Base-by-base conservation (phyloP, 2,113 vertebrate genomes). In the Cheilinus undulatus region DNA sequence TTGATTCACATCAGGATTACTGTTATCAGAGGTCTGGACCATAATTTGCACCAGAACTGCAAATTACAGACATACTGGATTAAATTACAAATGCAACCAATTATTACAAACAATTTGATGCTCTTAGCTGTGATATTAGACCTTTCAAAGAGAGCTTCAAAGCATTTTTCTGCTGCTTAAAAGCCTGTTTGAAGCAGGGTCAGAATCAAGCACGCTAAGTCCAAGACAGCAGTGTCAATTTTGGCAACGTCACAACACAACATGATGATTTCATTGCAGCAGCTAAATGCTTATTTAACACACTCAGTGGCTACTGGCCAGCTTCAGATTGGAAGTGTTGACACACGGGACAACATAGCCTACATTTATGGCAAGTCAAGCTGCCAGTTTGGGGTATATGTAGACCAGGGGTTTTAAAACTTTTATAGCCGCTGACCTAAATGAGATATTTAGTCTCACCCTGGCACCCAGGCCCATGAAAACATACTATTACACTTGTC, bases 381-480 rank as follows among this genome's bases (percentile, higher is more conserved):
- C 36, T 80, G 82, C 82, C 82, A 86, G 71, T 82, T 80, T 84
- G 52, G 79, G 80, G 85, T 82, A 79, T 71, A 80, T 73, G 87
- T 57, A 73, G 74, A 84, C 78, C 70, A 69, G 69, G 78, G 69
- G 61, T 80, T 85, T 86, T 71, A 58, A 80, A 88, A 91, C 84
- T 73, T 87, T 85, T 90, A 89, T 91, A 86, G 84, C 73, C 45
- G 30, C 67, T 77, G 82, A 88, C 86, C 82, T 69, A 87, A 91
- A 91, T 87, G 69, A 85, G 84, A 87, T 72, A 87, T 89, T 88
- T 88, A 84, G 86, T 79, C 80, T 89, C 80, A 74, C 66, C 49
- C 84, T 83, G 80, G 85, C 77, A 86, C 77, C 77, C 56, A 49
- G 67, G 52, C 69, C 51, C 69, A 71, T 72, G 80, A 68, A 88